Evolutionary conservation across 2,113 vertebrate species (phyloP), one percentile per base, ranked within the genome.

Genomic region (Meleagris gallopavo): DNA sequence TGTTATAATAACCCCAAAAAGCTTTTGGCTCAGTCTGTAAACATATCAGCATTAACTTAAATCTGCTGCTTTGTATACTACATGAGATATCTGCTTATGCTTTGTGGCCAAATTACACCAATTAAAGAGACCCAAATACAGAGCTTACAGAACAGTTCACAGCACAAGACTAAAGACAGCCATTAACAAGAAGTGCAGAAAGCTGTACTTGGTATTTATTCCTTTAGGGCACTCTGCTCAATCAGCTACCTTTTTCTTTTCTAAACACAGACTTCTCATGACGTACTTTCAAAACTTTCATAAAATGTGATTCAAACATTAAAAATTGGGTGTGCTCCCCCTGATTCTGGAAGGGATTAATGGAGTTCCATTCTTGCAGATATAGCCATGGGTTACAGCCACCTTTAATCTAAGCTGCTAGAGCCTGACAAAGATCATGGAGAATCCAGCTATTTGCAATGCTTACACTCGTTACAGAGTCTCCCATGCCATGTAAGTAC

Each of bases 31-130:
- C 90, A 61, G 85, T 45, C 90, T 93, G 94, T 74, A 85, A 97
- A 89, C 97, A 96, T 96, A 97, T 97, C 97, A 97, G 97, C 96
- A 96, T 97, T 96, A 97, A 97, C 94, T 96, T 97, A 96, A 96
- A 96, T 95, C 89, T 96, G 92, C 79, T 89, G 95, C 94, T 96
- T 97, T 97, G 97, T 97, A 98, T 97, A 97, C 92, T 87, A 81
- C 54, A 86, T 4, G 19, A 96, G 89, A 65, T 96, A 96, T 83
- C 93, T 93, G 89, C 93, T 96, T 71, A 75, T 81, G 81, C 78
- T 95, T 96, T 91, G 22, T 66, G 73, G 52, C 81, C 76, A 73
- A 95, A 85, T 24, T 46, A 45, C 32, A 93, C 54, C 70, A 50
- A 87, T 86, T 76, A 90, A 88, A 91, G 57, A 81, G 58, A 86